A percentile compares a stretch with the other conserved stretches of the same genome.
These are phyloP conservation scores for Dipus sagitta DNA, from an alignment of 2,797 vertebrate genomes.

Conservation along the genomic window DNA sequence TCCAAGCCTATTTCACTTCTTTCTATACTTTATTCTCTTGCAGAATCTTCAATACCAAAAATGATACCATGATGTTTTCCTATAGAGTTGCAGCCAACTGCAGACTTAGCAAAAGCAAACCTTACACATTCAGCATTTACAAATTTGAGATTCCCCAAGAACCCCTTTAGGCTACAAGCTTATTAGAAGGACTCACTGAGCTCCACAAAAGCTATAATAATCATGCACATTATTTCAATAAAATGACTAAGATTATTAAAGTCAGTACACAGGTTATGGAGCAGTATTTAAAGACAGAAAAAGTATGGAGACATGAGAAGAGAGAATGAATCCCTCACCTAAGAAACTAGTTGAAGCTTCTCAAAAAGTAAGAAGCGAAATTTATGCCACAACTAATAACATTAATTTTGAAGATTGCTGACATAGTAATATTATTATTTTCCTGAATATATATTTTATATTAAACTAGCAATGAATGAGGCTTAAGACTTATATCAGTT, in stretches of 20 bases:
- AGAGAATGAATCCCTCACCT: too few relatives aligned
- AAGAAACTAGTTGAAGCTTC: too few relatives aligned
- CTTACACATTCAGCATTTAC: background rate
- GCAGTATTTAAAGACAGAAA: background rate
- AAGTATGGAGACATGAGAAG: background rate
- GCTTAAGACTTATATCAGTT: too few relatives aligned
- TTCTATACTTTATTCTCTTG: background rate
- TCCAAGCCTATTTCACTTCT: background rate
- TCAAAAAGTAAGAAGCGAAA: too few relatives aligned
- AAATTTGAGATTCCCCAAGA: background rate
- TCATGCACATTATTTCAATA: background rate
- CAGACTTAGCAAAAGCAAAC: background rate
- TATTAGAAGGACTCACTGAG: background rate
- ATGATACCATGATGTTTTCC: background rate
- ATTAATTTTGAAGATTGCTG: too few relatives aligned
- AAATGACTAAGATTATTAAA: background rate
- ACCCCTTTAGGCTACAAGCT: background rate
- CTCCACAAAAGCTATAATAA: background rate
- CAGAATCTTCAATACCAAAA: background rate
- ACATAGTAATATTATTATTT: too few relatives aligned
- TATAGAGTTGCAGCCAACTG: background rate
- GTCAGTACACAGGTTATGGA: background rate
- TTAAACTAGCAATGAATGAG: too few relatives aligned
- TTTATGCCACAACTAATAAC: too few relatives aligned
- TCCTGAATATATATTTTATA: too few relatives aligned